Percentiles rank a stretch among this genome's conserved stretches.
Evolutionary conservation across 2,888 invertebrate species (phyloP).

Genomic region (Rhopalosiphum nymphaeae): DNA sequence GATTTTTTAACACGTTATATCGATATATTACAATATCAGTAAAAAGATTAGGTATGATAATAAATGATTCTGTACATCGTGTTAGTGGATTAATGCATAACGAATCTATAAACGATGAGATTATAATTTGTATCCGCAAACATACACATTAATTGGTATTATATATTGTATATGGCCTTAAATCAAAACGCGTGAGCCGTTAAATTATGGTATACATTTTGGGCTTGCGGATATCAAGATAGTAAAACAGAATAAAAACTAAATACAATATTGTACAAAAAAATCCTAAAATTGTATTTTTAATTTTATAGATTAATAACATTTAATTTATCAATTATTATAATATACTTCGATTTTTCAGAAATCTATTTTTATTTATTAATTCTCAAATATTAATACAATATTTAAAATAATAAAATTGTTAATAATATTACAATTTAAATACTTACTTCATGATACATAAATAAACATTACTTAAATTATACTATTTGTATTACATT

Average conservation of each 20-base stretch:
- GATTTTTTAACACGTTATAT: not conserved
- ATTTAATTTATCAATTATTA: not conserved
- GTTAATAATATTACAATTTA: not conserved
- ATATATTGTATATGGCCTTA: not conserved
- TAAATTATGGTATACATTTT: not conserved
- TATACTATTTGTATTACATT: not conserved
- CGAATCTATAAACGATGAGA: not conserved
- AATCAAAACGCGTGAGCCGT: not conserved
- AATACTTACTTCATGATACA: not conserved
- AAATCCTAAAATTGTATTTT: not conserved
- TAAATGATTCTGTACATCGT: not conserved
- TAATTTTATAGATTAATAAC: not conserved
- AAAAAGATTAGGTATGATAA: not conserved
- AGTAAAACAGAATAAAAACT: not conserved
- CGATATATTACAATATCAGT: not conserved
- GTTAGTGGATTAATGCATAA: not conserved
- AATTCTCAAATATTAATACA: not conserved
- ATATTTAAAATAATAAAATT: not conserved
- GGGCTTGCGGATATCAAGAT: not conserved
- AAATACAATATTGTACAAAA: not conserved
- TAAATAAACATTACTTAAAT: not conserved
- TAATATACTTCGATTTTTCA: not conserved
- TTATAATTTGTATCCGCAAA: not conserved
- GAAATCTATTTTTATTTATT: not conserved
- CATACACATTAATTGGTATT: not conserved